Conservation (phyloP, 2,888 invertebrate genomes). For the Cepaea hortensis region DNA sequence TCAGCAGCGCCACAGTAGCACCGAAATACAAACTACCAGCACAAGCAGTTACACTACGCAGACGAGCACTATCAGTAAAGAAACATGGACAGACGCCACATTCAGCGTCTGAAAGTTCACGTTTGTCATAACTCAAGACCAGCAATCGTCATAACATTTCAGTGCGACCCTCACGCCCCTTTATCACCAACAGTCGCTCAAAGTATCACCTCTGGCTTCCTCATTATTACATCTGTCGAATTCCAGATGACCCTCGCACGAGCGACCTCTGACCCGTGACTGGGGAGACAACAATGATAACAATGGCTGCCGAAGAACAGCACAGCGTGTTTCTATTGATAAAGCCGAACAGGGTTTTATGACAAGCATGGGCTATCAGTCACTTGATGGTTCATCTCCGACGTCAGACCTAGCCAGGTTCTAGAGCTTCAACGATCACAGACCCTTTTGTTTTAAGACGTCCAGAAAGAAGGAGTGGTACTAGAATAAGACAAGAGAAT, state of each 20-base stretch:
- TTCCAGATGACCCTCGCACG: conserved; percentile 41
- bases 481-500: background rate
- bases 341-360: conserved; percentile 29
- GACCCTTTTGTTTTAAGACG: background rate
- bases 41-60: too few relatives aligned
- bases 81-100: conserved; percentile 1
- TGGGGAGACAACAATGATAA: conserved; percentile 23
- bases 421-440: background rate
- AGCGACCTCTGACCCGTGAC: conserved; percentile 24
- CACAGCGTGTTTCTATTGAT: conserved; percentile 6
- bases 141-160: conserved; percentile 36
- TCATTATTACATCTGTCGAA: background rate
- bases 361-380: background rate
- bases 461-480: background rate
- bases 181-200: background rate
- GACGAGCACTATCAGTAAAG: background rate
- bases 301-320: conserved; percentile 3
- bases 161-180: background rate
- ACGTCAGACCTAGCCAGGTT: background rate
- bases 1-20: too few relatives aligned
- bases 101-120: conserved; percentile 35
- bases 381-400: too few relatives aligned
- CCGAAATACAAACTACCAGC: too few relatives aligned
- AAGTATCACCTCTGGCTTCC: background rate
- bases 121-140: conserved; percentile 37